Evolutionary conservation across 2,888 invertebrate species (phyloP).

Genomic region (Scrobipalpa costella): DNA sequence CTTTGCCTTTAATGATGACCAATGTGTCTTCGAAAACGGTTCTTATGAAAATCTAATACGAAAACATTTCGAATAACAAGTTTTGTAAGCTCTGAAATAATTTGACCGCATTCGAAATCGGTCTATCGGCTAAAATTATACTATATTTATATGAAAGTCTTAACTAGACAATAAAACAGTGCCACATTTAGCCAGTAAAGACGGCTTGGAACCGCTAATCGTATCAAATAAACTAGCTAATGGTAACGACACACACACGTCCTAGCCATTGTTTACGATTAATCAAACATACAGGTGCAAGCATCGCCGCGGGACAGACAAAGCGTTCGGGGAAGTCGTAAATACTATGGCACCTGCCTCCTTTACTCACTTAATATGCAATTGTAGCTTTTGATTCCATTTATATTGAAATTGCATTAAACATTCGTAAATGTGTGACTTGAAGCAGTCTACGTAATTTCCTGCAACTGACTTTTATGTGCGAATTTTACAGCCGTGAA

Average conservation of each 20-base stretch:
- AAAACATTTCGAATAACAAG: too few relatives aligned
- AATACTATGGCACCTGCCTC: slow-evolving; percentile 69
- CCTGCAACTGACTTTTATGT: slow-evolving; percentile 20
- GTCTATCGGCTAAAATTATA: too few relatives aligned
- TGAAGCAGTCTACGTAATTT: slow-evolving; percentile 6
- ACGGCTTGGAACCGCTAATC: slow-evolving; percentile 5
- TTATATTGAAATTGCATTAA: slow-evolving; percentile 49
- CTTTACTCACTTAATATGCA: slow-evolving; percentile 46
- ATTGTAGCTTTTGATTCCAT: slow-evolving; percentile 54
- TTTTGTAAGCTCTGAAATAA: too few relatives aligned
- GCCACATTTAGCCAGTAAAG: neutral
- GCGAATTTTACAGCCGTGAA: slow-evolving; percentile 1
- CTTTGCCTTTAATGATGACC: neutral
- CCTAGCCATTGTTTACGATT: slow-evolving; percentile 62
- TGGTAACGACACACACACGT: slow-evolving; percentile 57
- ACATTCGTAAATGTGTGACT: slow-evolving; percentile 29
- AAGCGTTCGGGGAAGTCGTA: slow-evolving; percentile 70
- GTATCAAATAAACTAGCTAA: slow-evolving; percentile 4
- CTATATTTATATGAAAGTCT: too few relatives aligned
- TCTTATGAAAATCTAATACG: neutral
- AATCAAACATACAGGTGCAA: slow-evolving; percentile 71
- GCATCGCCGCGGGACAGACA: slow-evolving; percentile 53
- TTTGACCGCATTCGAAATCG: too few relatives aligned
- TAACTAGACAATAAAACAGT: too few relatives aligned
- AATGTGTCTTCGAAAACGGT: neutral